Evolutionary conservation across 2,113 vertebrate species (phyloP), one percentile per base, ranked within the genome.

Genomic region (Xenotilapia flavipinnis): DNA sequence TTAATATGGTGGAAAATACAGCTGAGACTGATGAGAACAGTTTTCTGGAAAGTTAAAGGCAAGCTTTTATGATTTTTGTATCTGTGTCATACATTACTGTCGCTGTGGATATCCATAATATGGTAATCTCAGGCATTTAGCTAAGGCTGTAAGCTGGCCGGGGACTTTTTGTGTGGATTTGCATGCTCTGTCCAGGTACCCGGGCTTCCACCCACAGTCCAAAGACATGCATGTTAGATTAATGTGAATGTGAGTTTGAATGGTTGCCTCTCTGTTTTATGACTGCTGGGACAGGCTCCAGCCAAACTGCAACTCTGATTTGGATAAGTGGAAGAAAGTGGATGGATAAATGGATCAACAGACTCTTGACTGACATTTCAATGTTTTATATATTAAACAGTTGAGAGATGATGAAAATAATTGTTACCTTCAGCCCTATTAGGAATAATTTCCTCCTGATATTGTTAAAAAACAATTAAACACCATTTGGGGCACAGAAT

Each of bases 81-180:
- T 68, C 19, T 68, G 1, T 65, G 0, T 1, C 60, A 65, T 12
- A 62, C 2, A 62, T 3, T 11, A 2, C 31, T 36, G 28, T 33
- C 0, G 0, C 58, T 62, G 58, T 68, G 33, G 60, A 38, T 8
- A 21, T 21, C 33, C 33, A 21, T 21, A 68, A 13, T 38, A 68
- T 3, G 0, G 33, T 8, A 0, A 38, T 68, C 33, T 21, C 33
- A 38, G 60, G 33, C 60, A 3, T n/a, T n/a, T 1, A 36, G 17
- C 60, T 12, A 12, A 65, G 31, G 60, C 9, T 65, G 4, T 65
- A 65, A 36, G 10, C 31, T 36, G 31, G 60, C 31, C 2, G 3
- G 17, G 31, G 60, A 36, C 31, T 5, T 65, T 65, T 65, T 65
- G 33, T 65, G 60, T 65, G 19, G 60, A 65, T 38, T 38, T 65